Percentiles rank a stretch among this genome's conserved stretches.
Evolutionary conservation across 2,113 vertebrate species (phyloP).

Genomic region (Paradoxurus hermaphroditus): DNA sequence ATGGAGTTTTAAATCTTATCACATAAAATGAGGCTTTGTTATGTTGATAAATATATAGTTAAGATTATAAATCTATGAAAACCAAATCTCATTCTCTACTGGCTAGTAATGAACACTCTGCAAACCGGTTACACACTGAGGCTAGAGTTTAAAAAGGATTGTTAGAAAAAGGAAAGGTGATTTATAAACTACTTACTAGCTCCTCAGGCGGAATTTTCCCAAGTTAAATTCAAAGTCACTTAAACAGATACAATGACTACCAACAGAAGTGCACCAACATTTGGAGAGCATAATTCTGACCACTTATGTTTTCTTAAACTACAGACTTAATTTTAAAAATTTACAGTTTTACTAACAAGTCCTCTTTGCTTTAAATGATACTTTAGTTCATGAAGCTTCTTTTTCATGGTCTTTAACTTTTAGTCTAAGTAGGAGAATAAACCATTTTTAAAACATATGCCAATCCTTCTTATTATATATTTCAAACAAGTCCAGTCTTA

Average conservation of each 20-base stretch:
- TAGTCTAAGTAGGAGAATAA: background rate
- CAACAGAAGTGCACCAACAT: background rate
- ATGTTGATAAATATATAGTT: background rate
- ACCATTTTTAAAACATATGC: background rate
- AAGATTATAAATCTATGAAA: slow-evolving; percentile 6
- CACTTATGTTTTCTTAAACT: slow-evolving; percentile 30
- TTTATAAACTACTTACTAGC: slow-evolving; percentile 26
- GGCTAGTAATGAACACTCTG: slow-evolving; percentile 19
- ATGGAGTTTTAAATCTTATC: slow-evolving; percentile 18
- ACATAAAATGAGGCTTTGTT: slow-evolving; percentile 30
- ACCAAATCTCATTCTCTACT: slow-evolving; percentile 27
- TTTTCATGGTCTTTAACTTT: slow-evolving; percentile 22
- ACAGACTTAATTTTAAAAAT: background rate
- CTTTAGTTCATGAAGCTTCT: background rate
- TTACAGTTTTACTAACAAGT: slow-evolving; percentile 23
- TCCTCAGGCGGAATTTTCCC: background rate
- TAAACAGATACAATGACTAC: slow-evolving; percentile 25
- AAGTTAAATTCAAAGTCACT: slow-evolving; percentile 19
- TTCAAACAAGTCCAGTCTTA: slow-evolving; percentile 22
- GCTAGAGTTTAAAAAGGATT: background rate
- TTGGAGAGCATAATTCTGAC: background rate
- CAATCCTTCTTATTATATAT: background rate
- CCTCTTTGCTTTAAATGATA: background rate
- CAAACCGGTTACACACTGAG: background rate
- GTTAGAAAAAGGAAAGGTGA: slow-evolving; percentile 11